Base-by-base conservation (phyloP, 2,888 invertebrate species). In the Luperina testacea region DNA sequence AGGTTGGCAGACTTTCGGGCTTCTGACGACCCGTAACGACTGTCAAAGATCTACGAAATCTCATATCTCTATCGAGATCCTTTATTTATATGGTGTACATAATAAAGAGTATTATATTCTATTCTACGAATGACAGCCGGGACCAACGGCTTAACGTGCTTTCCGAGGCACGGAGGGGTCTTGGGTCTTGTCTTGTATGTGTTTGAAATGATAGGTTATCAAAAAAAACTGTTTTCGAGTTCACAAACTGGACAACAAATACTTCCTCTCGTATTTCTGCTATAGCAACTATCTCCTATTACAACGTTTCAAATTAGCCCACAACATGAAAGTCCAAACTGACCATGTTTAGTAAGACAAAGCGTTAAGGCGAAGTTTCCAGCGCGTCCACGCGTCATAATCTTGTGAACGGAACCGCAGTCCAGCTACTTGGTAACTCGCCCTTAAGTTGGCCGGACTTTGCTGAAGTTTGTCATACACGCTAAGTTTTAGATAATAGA, bases 301-400 rank as follows among this genome's bases (percentile, higher is more conserved):
- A 27, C n/a, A 38, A 74, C 70, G 84, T 85, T 85, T 80, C 80
- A 53, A 67, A 76, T 80, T 77, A 68, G 45, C 67, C 42, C 48
- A 53, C 73, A 76, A 69, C 84, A 72, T 45, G 45, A 86, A 32
- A 32, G 75, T 69, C 57, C 67, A 38, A 85, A 83, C 77, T 86
- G 86, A 82, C 86, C 85, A 87, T 38, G 51, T 77, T 51, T 27
- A 38, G 59, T n/a, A 82, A 78, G 77, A 84, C 82, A 87, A 90
- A 90, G 89, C 86, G 82, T 90, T 88, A 89, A 90, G 88, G 84
- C 74, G 87, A 92, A 93, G 90, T 93, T 90, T 82, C 88, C 77
- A 82, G 87, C 84, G 87, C 89, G 87, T 88, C 86, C 86, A 86
- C 87, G 92, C 91, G 91, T 91, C 90, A 91, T 92, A 93, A 92